These are phyloP conservation scores for Octopus sinensis DNA, from an alignment of 1,140 invertebrate genomes.

Conservation along the genomic window DNA sequence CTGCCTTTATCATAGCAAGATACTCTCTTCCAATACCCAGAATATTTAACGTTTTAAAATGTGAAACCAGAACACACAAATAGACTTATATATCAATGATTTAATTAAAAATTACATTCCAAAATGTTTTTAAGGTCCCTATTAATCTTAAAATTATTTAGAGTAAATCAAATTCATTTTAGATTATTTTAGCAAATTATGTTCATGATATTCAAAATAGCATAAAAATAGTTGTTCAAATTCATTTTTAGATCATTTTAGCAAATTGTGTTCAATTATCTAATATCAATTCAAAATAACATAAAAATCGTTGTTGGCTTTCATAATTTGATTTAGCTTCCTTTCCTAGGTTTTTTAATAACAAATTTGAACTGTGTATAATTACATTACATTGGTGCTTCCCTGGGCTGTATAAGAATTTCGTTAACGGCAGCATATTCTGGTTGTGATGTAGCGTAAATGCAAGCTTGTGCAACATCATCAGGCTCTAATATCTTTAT, in stretches of 20 bases:
- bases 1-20: too few relatives aligned
- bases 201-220: neutral
- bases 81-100: too few relatives aligned
- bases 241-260: too few relatives aligned
- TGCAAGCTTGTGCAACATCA: conserved; percentile 55
- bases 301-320: too few relatives aligned
- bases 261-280: too few relatives aligned
- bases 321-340: neutral
- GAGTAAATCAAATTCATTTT: neutral
- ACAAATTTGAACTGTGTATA: neutral
- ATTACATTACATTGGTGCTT: conserved; percentile 51
- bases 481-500: conserved; percentile 52
- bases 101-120: neutral
- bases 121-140: neutral
- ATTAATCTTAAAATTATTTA: neutral
- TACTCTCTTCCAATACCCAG: too few relatives aligned
- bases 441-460: conserved; percentile 56
- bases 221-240: neutral
- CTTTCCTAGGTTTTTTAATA: neutral
- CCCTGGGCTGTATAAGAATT: conserved; percentile 57
- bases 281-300: too few relatives aligned
- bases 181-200: neutral
- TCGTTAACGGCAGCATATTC: conserved; percentile 58
- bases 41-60: too few relatives aligned
- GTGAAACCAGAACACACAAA: too few relatives aligned